phyloP scores from a whole-genome alignment of 1,140 invertebrate genomes.

The Caenorhabditis elegans region WBcel235 BX284602.5:7359001-7359500 shows the following conservation, averaged over 20 bases:
- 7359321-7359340: slow-evolving; percentile 19
- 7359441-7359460: background rate
- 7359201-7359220: background rate
- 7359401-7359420: background rate
- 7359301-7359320: background rate
- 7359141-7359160: no score
- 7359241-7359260: background rate
- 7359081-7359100: no score
- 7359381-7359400: slow-evolving; percentile 18
- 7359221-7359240: background rate
- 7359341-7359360: slow-evolving; percentile 25
- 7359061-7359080: no score
- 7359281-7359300: background rate
- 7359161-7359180: no score
- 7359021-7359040: no score
- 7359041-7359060: background rate
- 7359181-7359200: no score
- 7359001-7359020: no score
- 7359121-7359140: no score
- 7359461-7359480: background rate
- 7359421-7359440: background rate
- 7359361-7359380: slow-evolving; percentile 10
- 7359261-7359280: slow-evolving; percentile 2
- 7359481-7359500: background rate
- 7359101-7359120: no score